Percentiles rank a stretch among this genome's conserved stretches.
These are phyloP conservation scores for Megaceryle maxima DNA, from an alignment of 2,113 vertebrate species.

Conservation along the genomic window DNA sequence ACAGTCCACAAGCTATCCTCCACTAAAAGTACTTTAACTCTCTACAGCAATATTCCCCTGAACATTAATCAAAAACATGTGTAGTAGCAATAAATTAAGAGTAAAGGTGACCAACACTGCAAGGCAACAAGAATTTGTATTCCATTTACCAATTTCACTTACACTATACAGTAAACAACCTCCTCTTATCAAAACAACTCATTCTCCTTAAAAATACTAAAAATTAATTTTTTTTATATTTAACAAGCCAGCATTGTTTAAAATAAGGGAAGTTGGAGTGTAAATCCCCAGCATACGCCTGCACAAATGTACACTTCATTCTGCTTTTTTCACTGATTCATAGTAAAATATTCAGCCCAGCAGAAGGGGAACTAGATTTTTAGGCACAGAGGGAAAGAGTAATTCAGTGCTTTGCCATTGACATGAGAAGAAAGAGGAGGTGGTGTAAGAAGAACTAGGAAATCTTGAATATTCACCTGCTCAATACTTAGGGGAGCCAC, in stretches of 20 bases:
- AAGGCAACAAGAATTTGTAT: neutral
- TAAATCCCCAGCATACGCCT: constrained; percentile 36
- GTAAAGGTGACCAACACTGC: neutral
- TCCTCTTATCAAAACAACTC: constrained; percentile 41
- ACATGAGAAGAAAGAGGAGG: constrained; percentile 33
- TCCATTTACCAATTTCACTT: neutral
- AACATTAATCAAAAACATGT: neutral
- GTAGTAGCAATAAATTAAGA: neutral
- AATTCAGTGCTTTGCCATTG: constrained; percentile 12
- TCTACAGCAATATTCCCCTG: neutral
- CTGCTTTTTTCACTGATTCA: constrained; percentile 64
- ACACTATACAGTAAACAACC: neutral
- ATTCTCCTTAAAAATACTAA: neutral
- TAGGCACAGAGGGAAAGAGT: neutral
- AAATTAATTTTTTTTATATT: constrained; percentile 50
- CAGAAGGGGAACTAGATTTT: constrained; percentile 52
- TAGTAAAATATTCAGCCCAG: constrained; percentile 23
- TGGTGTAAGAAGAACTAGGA: constrained; percentile 26
- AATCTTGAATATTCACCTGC: constrained; percentile 24
- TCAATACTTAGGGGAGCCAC: constrained; percentile 43
- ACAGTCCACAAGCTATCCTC: neutral
- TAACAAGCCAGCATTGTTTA: constrained; percentile 27
- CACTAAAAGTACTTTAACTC: neutral
- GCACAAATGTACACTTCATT: constrained; percentile 52
- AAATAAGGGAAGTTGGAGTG: constrained; percentile 61